Evolutionary conservation across 1,140 invertebrate species (phyloP).

Genomic region (Solenopsis invicta): DNA sequence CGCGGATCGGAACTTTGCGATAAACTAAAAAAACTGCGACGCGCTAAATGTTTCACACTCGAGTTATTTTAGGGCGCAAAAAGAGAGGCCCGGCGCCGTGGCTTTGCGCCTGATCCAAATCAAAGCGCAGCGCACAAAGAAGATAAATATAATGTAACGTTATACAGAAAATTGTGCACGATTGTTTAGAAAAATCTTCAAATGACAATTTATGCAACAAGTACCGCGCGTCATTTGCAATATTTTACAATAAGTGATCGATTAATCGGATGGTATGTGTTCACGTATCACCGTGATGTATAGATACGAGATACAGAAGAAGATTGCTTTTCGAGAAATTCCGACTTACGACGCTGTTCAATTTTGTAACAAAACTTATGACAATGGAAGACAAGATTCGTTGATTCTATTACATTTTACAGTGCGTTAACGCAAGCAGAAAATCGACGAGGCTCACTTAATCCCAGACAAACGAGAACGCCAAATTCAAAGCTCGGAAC

Average conservation of each 20-base stretch:
- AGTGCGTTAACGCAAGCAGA: background rate
- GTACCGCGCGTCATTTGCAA: background rate
- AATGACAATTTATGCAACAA: constrained; percentile 17
- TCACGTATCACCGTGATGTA: too few relatives aligned
- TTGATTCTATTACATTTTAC: constrained; percentile 12
- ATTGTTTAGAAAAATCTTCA: constrained; percentile 11
- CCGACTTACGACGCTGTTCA: background rate
- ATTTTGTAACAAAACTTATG: background rate
- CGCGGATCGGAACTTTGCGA: constrained; percentile 66
- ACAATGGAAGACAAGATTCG: background rate
- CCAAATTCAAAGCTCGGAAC: constrained; percentile 40
- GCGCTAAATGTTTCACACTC: constrained; percentile 54
- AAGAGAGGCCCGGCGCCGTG: background rate
- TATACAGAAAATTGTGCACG: background rate
- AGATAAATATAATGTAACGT: constrained; percentile 16
- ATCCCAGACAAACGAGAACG: constrained; percentile 42
- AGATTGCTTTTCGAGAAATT: background rate
- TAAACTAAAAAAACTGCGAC: constrained; percentile 72
- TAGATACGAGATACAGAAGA: background rate
- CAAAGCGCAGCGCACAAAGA: background rate
- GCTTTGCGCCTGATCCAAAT: constrained; percentile 27
- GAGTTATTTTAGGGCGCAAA: constrained; percentile 39
- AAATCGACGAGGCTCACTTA: constrained; percentile 26
- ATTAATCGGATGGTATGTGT: background rate
- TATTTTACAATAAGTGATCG: background rate